Conservation (phyloP, 2,797 vertebrate species). For the Clarias platycephalus region DNA sequence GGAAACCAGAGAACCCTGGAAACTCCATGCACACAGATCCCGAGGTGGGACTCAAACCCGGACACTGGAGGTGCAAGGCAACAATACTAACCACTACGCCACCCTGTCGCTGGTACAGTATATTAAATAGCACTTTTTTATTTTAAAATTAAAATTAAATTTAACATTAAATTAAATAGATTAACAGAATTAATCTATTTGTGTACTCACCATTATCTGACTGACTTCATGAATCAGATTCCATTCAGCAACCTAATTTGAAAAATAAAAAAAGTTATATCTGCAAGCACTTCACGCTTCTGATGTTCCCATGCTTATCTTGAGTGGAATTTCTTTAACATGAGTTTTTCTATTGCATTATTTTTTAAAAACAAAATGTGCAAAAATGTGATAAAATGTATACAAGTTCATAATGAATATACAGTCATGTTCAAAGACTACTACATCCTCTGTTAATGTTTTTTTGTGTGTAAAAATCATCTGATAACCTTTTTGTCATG, state of each 20-base stretch:
- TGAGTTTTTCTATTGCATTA: background rate
- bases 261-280: background rate
- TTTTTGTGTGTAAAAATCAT: background rate
- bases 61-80: too few relatives aligned
- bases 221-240: background rate
- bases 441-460: background rate
- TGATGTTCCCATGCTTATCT: background rate
- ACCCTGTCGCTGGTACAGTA: background rate
- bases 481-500: too few relatives aligned
- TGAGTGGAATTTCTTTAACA: background rate
- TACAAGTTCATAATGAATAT: background rate
- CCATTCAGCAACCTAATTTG: background rate
- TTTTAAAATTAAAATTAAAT: too few relatives aligned
- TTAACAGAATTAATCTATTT: background rate
- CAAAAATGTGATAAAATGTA: background rate
- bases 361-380: background rate
- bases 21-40: too few relatives aligned
- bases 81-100: too few relatives aligned
- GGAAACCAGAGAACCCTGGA: too few relatives aligned
- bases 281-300: background rate
- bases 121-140: background rate
- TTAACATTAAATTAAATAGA: too few relatives aligned
- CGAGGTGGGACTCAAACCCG: too few relatives aligned
- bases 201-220: background rate
- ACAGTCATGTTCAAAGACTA: background rate